Evolutionary conservation across 2,113 vertebrate species (phyloP).

Genomic region (Marmota flaviventris): DNA sequence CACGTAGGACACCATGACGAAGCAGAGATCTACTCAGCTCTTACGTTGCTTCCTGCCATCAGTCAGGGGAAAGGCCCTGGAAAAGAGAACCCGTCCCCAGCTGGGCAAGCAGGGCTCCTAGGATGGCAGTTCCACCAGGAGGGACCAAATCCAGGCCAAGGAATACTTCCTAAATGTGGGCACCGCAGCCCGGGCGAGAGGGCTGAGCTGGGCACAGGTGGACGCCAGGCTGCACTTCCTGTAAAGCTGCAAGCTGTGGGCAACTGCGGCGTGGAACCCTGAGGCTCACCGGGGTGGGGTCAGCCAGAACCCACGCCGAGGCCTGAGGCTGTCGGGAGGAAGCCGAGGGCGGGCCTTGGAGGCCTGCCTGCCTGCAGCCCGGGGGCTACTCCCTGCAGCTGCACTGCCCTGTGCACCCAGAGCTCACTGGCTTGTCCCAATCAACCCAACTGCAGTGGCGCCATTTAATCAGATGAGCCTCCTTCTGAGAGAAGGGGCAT

Average conservation of each 20-base stretch:
- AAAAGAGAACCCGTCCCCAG: neutral
- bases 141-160: too few species aligned
- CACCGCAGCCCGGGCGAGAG: neutral
- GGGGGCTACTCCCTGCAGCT: neutral
- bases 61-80: neutral
- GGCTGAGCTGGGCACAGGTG: neutral
- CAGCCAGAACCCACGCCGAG: too few species aligned
- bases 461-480: neutral
- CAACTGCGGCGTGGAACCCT: neutral
- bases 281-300: fast-evolving
- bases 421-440: too few species aligned
- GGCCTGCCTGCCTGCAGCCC: fast-evolving
- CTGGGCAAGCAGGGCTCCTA: neutral
- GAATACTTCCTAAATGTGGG: neutral
- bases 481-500: fast-evolving
- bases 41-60: neutral
- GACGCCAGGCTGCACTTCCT: fast-evolving
- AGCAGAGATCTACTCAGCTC: neutral
- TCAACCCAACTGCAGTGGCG: fast-evolving
- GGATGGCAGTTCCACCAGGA: neutral
- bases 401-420: fast-evolving
- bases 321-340: fast-evolving
- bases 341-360: fast-evolving
- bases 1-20: fast-evolving
- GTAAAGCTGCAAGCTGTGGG: fast-evolving